phyloP scores from a whole-genome alignment of 2,113 vertebrate species.

The Nyctibius bracteatus region DNA sequence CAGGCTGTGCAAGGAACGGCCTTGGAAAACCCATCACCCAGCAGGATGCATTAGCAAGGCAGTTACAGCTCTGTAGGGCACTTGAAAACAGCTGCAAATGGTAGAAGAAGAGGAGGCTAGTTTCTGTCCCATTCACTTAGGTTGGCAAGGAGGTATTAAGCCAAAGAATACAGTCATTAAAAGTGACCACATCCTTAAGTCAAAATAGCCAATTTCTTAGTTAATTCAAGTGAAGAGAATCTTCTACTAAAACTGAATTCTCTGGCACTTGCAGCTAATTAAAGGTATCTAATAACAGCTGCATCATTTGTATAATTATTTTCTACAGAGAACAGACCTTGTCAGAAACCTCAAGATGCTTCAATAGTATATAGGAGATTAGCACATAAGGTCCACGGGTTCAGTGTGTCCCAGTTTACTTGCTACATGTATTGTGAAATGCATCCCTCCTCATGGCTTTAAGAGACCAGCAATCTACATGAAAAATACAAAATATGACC shows the following conservation, averaged over 20 bases:
- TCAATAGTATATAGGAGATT: neutral
- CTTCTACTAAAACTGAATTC: neutral
- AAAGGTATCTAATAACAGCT: neutral
- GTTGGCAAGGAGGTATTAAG: neutral
- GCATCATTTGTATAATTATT: neutral
- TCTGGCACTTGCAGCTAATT: neutral
- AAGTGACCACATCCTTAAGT: neutral
- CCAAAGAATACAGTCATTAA: neutral
- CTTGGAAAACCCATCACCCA: neutral
- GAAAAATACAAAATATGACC: neutral
- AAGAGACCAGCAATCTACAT: neutral
- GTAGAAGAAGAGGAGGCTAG: neutral
- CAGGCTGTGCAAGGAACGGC: neutral
- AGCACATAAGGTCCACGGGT: neutral
- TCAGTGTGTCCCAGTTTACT: neutral
- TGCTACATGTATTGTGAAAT: neutral
- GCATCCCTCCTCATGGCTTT: neutral
- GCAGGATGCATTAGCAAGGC: neutral
- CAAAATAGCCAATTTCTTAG: neutral
- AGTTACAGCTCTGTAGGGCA: neutral
- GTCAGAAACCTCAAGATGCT: neutral
- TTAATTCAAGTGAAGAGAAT: neutral
- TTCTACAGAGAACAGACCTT: neutral
- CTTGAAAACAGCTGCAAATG: neutral
- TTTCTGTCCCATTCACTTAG: neutral